Evolutionary conservation across 2,113 vertebrate species (phyloP), one percentile per base, ranked within the genome.

Genomic region (Dicentrarchus labrax): DNA sequence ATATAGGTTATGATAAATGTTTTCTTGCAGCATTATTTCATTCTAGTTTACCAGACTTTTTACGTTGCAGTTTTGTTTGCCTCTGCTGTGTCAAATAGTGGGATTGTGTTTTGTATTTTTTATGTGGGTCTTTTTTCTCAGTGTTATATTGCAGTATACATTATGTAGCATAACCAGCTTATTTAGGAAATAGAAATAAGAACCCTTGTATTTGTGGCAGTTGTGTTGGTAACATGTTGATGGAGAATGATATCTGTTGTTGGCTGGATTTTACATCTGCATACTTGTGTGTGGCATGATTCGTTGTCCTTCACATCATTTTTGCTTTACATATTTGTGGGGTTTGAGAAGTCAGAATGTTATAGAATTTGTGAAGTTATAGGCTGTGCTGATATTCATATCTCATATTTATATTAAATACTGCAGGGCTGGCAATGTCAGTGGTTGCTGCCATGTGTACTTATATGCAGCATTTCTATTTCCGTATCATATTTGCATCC

Each of bases 401-500:
- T 30, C 30, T 30, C 30, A 30, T 30, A 30, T 38, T 36, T 9
- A 16, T 36, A 15, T 70, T 11, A 45, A 69, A 39, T 45, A 17
- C 30, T 59, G 11, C 9, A 43, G 6, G 19, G 48, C n/a, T 70
- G 56, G 9, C 43, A 51, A 0, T 59, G 7, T 62, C 30, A 45
- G 16, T 53, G 51, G 30, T 83, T 73, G 36, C 41, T 60, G 43
- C 6, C 22, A 38, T 60, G n/a, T 21, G 5, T 50, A 67, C 12
- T 67, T 72, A 30, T 5, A 59, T 30, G 21, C 6, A 54, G 67
- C 24, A 72, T 80, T 81, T 68, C 10, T 76, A 6, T 77, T 21
- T 61, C 43, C 8, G 8, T 19, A 43, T 76, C 8, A 79, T 51
- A 74, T 69, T 75, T 88, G 3, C 48, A 76, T 89, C 73, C 88